Evolutionary conservation across 2,797 vertebrate genomes (phyloP).

Genomic region (Ceyx erithaca): DNA sequence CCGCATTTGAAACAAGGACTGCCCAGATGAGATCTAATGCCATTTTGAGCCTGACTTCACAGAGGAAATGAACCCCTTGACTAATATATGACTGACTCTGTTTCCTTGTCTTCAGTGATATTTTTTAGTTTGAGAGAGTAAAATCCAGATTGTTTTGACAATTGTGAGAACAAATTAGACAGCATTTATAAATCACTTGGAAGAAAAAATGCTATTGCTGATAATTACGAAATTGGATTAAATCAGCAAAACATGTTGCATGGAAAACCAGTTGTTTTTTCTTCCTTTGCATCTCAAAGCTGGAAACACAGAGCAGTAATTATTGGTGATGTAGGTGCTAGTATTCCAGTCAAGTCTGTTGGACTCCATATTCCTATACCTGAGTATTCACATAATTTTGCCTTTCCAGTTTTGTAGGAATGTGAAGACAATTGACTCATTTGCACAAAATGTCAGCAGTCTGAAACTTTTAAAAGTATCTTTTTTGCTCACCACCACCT

Average conservation of each 20-base stretch:
- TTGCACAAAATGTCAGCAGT: neutral
- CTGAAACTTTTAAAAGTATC: neutral
- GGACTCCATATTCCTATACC: neutral
- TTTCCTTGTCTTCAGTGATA: neutral
- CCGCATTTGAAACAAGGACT: neutral
- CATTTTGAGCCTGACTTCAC: slow-evolving; percentile 22
- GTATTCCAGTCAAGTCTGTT: neutral
- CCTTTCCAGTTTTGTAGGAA: neutral
- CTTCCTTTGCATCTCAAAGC: neutral
- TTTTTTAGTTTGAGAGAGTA: slow-evolving; percentile 1
- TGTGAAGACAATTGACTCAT: neutral
- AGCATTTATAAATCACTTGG: slow-evolving; percentile 25
- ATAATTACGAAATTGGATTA: neutral
- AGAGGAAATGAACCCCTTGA: neutral
- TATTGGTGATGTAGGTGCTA: neutral
- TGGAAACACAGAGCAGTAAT: neutral
- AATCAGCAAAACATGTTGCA: slow-evolving; percentile 17
- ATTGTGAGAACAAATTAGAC: slow-evolving; percentile 43
- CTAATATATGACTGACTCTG: slow-evolving; percentile 6
- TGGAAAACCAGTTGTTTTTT: neutral
- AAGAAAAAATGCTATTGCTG: slow-evolving; percentile 8
- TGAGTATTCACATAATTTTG: neutral
- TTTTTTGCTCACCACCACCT: neutral
- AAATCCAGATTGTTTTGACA: slow-evolving; percentile 40
- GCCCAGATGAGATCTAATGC: neutral